A percentile compares a stretch with the other conserved stretches of the same genome.
Conservation (phyloP, 1,140 invertebrate genomes). For the Plectrocnemia conspersa region DNA sequence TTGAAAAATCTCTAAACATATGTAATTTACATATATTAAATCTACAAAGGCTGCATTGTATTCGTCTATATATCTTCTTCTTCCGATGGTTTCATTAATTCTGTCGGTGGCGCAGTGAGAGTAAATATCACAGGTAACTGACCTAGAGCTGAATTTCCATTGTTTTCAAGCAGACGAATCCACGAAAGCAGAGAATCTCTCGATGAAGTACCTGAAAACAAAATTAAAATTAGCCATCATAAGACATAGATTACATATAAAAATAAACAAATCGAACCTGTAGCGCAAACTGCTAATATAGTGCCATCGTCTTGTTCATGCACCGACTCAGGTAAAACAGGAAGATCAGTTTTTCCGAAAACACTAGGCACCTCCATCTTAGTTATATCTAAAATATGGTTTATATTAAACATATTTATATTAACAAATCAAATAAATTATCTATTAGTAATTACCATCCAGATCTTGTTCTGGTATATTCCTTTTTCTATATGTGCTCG, state of each 20-base stretch:
- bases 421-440: slow-evolving; percentile 21
- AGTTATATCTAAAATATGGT: slow-evolving; percentile 60
- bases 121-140: slow-evolving; percentile 78
- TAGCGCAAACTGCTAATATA: slow-evolving; percentile 80
- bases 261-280: slow-evolving; percentile 43
- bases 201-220: slow-evolving; percentile 68
- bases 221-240: not conserved
- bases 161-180: slow-evolving; percentile 78
- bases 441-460: slow-evolving; percentile 57
- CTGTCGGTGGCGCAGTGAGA: slow-evolving; percentile 45
- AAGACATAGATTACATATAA: not conserved
- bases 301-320: slow-evolving; percentile 94
- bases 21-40: too few relatives aligned
- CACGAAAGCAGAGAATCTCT: slow-evolving; percentile 89
- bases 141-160: slow-evolving; percentile 68
- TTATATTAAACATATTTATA: slow-evolving; percentile 19
- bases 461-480: slow-evolving; percentile 46
- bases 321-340: slow-evolving; percentile 57
- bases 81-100: slow-evolving; percentile 38
- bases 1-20: too few relatives aligned
- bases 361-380: slow-evolving; percentile 58
- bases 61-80: too few relatives aligned
- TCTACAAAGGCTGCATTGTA: too few relatives aligned
- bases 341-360: slow-evolving; percentile 49
- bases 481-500: slow-evolving; percentile 51